Percentiles rank a stretch among this genome's conserved stretches.
These are phyloP conservation scores for Cepaea hortensis DNA, from an alignment of 2,888 invertebrate genomes.

Conservation along the genomic window DNA sequence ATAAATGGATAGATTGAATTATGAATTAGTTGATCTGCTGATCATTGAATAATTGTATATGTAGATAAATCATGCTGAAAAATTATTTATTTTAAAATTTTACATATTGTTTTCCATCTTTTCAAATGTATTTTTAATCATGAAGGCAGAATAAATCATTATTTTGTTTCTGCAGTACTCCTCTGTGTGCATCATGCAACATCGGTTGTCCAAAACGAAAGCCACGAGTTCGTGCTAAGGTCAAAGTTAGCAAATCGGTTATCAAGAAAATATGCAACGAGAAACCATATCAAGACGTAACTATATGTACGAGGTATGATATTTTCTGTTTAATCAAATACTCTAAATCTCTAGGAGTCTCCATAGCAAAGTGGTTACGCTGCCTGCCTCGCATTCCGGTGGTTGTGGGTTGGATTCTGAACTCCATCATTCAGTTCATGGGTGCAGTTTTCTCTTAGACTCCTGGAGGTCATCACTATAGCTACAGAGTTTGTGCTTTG, in stretches of 20 bases:
- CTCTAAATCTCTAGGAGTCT: background rate
- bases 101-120: background rate
- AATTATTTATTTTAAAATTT: no score
- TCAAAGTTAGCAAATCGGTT: background rate
- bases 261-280: background rate
- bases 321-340: background rate
- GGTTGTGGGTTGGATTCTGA: no score
- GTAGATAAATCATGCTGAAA: no score
- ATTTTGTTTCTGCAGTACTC: conserved; percentile 22
- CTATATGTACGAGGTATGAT: background rate
- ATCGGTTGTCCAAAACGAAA: conserved; percentile 28
- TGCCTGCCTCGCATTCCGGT: no score
- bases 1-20: no score
- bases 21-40: no score
- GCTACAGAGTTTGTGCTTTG: no score
- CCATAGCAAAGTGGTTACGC: background rate
- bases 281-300: background rate
- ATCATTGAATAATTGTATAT: no score
- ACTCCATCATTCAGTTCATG: no score
- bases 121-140: background rate
- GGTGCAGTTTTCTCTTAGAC: no score
- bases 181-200: conserved; percentile 40
- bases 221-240: background rate
- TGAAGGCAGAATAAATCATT: background rate
- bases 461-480: no score